phyloP scores from a whole-genome alignment of 2,888 invertebrate species.

The Drosophila cracens region DNA sequence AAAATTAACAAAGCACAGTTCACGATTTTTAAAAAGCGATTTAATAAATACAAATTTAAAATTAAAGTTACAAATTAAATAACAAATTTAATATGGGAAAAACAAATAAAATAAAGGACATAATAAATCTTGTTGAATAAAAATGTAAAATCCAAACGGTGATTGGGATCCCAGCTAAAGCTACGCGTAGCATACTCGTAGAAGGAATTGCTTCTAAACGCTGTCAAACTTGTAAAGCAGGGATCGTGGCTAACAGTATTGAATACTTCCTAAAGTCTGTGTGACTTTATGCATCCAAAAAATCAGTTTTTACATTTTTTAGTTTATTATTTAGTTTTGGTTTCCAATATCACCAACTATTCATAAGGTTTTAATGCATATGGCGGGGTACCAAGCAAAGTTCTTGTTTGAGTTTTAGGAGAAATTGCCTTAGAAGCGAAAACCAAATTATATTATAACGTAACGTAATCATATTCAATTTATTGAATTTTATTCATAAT shows the following conservation, averaged over 20 bases:
- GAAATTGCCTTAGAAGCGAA: background rate
- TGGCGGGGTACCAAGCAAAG: too few species aligned
- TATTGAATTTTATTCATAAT: background rate
- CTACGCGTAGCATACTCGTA: background rate
- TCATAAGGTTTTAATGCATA: too few species aligned
- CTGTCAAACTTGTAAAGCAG: background rate
- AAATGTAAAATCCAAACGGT: background rate
- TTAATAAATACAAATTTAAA: background rate
- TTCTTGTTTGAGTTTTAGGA: background rate
- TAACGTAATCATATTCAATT: background rate
- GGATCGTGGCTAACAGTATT: background rate
- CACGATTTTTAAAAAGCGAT: background rate
- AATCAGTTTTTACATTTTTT: background rate
- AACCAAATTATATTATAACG: background rate
- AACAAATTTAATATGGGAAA: background rate
- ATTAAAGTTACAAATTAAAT: background rate
- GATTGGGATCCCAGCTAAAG: background rate
- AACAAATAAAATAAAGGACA: background rate
- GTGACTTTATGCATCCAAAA: background rate
- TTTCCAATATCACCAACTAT: too few species aligned
- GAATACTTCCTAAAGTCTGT: background rate
- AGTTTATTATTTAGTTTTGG: background rate
- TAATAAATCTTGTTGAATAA: background rate
- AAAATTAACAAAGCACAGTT: background rate
- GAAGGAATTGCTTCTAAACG: background rate